Percentiles rank a stretch among this genome's conserved stretches.
Evolutionary conservation across 2,113 vertebrate species (phyloP).

Genomic region (Dicentrarchus labrax): DNA sequence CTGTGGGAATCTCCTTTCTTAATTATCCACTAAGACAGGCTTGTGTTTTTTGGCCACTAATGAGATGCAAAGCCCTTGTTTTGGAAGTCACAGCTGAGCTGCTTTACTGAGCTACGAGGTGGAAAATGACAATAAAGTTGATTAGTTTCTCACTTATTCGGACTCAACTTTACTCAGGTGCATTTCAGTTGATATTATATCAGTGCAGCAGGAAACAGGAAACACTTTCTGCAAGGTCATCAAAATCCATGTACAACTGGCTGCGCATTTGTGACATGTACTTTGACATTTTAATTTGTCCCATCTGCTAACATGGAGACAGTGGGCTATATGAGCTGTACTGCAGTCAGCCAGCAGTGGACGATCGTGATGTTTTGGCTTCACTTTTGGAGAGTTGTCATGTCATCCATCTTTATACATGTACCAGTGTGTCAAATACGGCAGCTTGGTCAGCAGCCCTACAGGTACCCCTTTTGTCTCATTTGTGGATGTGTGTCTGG

Average conservation of each 20-base stretch:
- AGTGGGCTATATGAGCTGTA: too few relatives aligned
- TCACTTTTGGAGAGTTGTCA: too few relatives aligned
- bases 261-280: too few relatives aligned
- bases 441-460: too few relatives aligned
- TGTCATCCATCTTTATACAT: too few relatives aligned
- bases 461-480: too few relatives aligned
- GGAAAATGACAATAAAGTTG: not conserved
- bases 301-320: too few relatives aligned
- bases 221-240: not conserved
- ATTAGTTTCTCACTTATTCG: constrained; percentile 1
- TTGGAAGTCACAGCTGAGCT: constrained; percentile 53
- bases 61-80: constrained; percentile 59
- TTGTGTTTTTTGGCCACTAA: constrained; percentile 50
- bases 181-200: not conserved
- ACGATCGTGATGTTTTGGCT: too few relatives aligned
- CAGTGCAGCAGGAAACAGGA: not conserved
- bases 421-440: too few relatives aligned
- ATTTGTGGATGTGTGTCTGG: too few relatives aligned
- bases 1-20: constrained; percentile 50
- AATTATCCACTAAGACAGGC: constrained; percentile 59
- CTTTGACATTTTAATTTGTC: too few relatives aligned
- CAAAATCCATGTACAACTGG: not conserved
- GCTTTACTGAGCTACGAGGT: constrained; percentile 28
- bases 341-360: too few relatives aligned
- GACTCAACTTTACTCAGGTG: not conserved